Base-by-base conservation (phyloP, 2,797 vertebrate species). In the Liparis tanakae region DNA sequence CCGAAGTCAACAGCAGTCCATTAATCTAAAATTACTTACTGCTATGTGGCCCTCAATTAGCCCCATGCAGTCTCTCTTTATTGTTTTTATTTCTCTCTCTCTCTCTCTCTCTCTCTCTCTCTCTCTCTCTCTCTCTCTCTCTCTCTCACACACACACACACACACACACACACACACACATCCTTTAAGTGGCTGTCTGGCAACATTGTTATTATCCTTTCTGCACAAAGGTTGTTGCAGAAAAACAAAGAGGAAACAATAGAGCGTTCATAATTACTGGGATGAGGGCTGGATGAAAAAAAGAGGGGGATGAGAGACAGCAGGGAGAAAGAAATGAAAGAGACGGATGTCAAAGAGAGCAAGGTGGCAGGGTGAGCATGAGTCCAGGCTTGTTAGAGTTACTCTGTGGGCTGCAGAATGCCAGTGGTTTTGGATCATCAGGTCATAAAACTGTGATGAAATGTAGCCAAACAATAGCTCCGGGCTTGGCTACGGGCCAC, bases 371-470 rank as follows among this genome's bases (percentile, higher is more conserved):
- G n/a, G 22, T 33, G 54, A 48, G 59, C 48, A 20, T 30, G n/a
- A 59, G 56, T 51, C 63, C 22, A n/a, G 30, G 62, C 67, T 71
- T 59, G 62, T 55, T 71, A 60, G 63, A 55, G 60, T 22, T 56
- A 22, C 17, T 67, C 60, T 73, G 67, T 61, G 64, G 58, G 71
- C 48, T 56, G 62, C 20, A 77, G 57, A 64, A 39, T 50, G 64
- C 46, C 50, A 59, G 34, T 37, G 71, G 30, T 70, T 78, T 74
- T 55, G 67, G 67, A 81, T 81, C 50, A 61, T 66, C 71, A 43
- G 63, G 68, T 78, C 73, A 66, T 58, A 63, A 70, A 85, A 77
- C 67, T 69, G 67, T 30, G 46, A 22, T 55, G 67, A 46, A 66
- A 70, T 44, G 33, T 4, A 12, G 72, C 75, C 70, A 79, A 65